Evolutionary conservation across 2,888 invertebrate species (phyloP).

Genomic region (Cosmia trapezina): DNA sequence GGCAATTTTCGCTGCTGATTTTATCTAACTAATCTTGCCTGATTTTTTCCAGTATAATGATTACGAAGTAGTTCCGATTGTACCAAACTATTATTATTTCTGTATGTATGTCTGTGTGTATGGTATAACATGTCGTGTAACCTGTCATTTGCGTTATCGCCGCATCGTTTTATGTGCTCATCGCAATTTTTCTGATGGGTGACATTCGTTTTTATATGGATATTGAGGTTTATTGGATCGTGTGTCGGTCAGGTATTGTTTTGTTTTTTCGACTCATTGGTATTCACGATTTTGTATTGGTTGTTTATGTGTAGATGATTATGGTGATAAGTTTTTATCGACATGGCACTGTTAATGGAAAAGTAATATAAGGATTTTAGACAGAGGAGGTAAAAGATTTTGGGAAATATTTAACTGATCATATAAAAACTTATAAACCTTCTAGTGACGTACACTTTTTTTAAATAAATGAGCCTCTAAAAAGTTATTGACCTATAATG

Average conservation of each 20-base stretch:
- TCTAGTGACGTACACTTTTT: neutral
- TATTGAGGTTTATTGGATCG: slow-evolving; percentile 54
- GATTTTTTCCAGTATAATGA: neutral
- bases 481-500: too few species aligned
- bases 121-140: slow-evolving; percentile 47
- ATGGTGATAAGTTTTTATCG: neutral
- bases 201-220: slow-evolving; percentile 58
- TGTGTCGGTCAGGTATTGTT: slow-evolving; percentile 38
- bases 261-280: slow-evolving; percentile 32
- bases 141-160: slow-evolving; percentile 60
- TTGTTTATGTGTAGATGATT: slow-evolving; percentile 12
- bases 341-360: neutral
- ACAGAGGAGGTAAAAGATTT: neutral
- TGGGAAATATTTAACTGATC: neutral
- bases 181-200: slow-evolving; percentile 56
- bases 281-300: slow-evolving; percentile 9
- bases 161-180: slow-evolving; percentile 57
- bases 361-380: neutral
- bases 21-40: neutral
- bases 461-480: neutral
- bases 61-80: neutral
- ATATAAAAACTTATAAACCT: neutral
- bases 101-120: slow-evolving; percentile 16
- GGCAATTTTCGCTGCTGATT: neutral
- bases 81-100: neutral